A percentile compares a stretch with the other conserved stretches of the same genome.
phyloP scores from a whole-genome alignment of 2,888 invertebrate species.

The Patella depressa region DNA sequence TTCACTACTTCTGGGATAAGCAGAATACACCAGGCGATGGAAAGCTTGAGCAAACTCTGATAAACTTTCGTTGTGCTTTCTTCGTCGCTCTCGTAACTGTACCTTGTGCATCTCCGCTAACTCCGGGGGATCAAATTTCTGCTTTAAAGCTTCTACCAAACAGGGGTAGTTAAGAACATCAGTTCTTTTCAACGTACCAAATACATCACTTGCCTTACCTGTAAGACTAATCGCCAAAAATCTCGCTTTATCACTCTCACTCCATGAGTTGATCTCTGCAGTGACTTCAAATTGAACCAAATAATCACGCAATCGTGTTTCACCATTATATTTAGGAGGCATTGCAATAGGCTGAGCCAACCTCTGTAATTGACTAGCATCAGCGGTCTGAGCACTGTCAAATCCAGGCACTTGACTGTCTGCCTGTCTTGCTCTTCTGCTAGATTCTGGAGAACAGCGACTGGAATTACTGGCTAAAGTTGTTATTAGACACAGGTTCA shows the following conservation, averaged over 20 bases:
- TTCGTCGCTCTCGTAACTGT: not conserved
- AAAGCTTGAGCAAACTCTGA: not conserved
- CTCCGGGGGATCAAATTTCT: conserved; percentile 4
- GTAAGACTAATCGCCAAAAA: not conserved
- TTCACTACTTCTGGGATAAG: not conserved
- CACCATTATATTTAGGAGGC: no score
- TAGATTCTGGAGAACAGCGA: no score
- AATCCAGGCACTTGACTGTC: not conserved
- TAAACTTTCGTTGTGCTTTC: not conserved
- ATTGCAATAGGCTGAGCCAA: no score
- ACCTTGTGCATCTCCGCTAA: not conserved
- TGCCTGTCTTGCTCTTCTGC: no score
- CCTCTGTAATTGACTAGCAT: no score
- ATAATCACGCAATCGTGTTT: no score
- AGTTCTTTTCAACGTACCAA: not conserved
- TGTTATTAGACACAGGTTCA: no score
- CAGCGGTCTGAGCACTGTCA: not conserved
- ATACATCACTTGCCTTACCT: not conserved
- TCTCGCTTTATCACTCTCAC: conserved; percentile 11
- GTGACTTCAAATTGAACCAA: no score
- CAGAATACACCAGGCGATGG: not conserved
- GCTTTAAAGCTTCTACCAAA: not conserved
- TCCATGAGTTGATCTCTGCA: not conserved
- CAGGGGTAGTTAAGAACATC: not conserved
- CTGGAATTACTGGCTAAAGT: no score